These are phyloP conservation scores for Nixonia krombeini DNA, from an alignment of 1,140 invertebrate species.

Conservation along the genomic window DNA sequence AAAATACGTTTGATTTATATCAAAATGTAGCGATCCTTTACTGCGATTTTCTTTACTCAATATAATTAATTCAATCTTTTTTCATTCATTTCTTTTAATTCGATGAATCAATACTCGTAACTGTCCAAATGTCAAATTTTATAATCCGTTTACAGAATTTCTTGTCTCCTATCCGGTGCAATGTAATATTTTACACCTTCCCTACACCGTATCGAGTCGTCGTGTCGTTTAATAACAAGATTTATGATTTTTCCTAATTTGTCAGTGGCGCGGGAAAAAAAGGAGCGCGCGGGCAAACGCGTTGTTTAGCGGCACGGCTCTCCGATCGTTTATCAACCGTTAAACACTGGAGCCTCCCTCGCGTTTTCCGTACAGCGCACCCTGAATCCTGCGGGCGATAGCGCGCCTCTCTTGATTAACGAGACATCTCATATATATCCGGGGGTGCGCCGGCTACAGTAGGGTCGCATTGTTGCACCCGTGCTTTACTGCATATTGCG, in stretches of 20 bases:
- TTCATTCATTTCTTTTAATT: no score
- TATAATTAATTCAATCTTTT: no score
- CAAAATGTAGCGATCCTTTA: no score
- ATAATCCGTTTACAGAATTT: no score
- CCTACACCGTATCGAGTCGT: no score
- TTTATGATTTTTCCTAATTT: slow-evolving; percentile 52
- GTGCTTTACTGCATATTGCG: slow-evolving; percentile 65
- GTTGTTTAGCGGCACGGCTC: slow-evolving; percentile 52
- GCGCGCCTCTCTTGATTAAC: slow-evolving; percentile 59
- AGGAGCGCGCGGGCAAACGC: slow-evolving; percentile 27
- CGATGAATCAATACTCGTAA: no score
- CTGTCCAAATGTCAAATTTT: no score
- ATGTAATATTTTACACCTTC: no score
- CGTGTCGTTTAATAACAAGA: slow-evolving; percentile 49
- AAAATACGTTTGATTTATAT: no score
- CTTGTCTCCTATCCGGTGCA: no score
- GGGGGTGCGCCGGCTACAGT: slow-evolving; percentile 16
- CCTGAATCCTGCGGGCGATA: slow-evolving; percentile 49
- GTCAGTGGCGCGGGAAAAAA: slow-evolving; percentile 12
- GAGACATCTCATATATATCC: slow-evolving; percentile 57
- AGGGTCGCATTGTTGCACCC: slow-evolving; percentile 56
- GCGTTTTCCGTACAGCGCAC: slow-evolving; percentile 28
- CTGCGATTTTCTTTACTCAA: no score
- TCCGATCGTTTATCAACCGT: slow-evolving; percentile 56
- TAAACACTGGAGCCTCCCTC: slow-evolving; percentile 56